Evolutionary conservation across 2,888 invertebrate species (phyloP).

Genomic region (Xylophagus ater): DNA sequence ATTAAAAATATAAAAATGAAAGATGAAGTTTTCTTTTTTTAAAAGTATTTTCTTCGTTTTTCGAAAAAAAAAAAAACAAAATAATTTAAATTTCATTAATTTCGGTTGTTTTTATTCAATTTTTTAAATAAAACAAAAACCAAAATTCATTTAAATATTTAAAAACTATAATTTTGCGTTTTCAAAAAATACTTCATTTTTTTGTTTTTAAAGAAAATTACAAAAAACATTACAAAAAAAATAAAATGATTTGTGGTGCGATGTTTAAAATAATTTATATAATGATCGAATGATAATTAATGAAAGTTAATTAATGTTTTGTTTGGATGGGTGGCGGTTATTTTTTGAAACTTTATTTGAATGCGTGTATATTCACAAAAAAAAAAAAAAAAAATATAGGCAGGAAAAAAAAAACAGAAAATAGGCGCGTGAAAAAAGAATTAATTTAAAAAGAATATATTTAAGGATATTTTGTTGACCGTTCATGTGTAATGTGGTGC

Average conservation of each 20-base stretch:
- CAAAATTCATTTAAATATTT: neutral
- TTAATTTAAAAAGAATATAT: too few relatives aligned
- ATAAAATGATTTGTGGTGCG: constrained; percentile 15
- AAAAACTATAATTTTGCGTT: too few relatives aligned
- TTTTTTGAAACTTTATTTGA: constrained; percentile 4
- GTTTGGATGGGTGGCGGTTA: constrained; percentile 2
- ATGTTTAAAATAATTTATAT: constrained; percentile 17
- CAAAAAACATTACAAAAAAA: constrained; percentile 1
- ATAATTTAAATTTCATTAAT: neutral
- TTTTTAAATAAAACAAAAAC: neutral
- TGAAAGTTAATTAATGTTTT: constrained; percentile 2
- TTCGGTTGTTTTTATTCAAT: too few relatives aligned
- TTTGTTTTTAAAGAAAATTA: too few relatives aligned
- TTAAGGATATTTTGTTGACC: too few relatives aligned
- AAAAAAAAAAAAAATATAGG: neutral
- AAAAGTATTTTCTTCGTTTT: too few relatives aligned
- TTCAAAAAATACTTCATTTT: too few relatives aligned
- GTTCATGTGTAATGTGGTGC: too few relatives aligned
- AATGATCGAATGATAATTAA: constrained; percentile 8
- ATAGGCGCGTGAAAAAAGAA: too few relatives aligned
- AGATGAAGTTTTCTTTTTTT: too few relatives aligned
- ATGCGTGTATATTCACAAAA: constrained; percentile 5
- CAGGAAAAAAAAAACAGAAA: too few relatives aligned
- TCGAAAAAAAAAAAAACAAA: too few relatives aligned
- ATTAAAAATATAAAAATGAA: neutral